Evolutionary conservation across 2,888 invertebrate genomes (phyloP).

Genomic region (Netelia inedita): DNA sequence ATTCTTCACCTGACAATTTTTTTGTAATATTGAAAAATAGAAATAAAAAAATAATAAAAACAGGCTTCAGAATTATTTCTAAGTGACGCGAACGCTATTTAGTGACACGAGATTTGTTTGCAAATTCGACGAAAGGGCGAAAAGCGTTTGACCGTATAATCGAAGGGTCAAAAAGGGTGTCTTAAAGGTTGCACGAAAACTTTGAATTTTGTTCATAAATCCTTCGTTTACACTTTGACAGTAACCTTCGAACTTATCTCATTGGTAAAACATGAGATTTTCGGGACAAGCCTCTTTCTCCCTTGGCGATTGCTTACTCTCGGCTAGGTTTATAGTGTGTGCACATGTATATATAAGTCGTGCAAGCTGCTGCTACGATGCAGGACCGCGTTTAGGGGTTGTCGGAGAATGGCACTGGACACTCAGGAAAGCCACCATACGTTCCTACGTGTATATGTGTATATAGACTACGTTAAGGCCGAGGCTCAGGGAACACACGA

Average conservation of each 20-base stretch:
- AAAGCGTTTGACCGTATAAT: not conserved
- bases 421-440: conserved; percentile 46
- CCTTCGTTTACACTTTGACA: conserved; percentile 4
- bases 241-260: conserved; percentile 50
- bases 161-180: conserved; percentile 11
- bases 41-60: no score
- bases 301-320: conserved; percentile 33
- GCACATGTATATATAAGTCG: conserved; percentile 23
- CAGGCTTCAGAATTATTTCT: no score
- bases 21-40: no score
- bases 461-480: conserved; percentile 28
- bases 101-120: not conserved
- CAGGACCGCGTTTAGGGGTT: conserved; percentile 59
- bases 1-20: no score
- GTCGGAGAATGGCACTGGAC: conserved; percentile 53
- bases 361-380: conserved; percentile 55
- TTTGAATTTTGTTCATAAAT: not conserved
- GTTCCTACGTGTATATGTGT: conserved; percentile 24
- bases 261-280: conserved; percentile 66
- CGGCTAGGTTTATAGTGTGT: not conserved
- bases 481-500: conserved; percentile 48
- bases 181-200: not conserved
- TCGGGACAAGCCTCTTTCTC: conserved; percentile 32
- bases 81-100: not conserved
- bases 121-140: not conserved